Base-by-base conservation (phyloP, 2,797 vertebrate species). In the Sparidentex hasta region DNA sequence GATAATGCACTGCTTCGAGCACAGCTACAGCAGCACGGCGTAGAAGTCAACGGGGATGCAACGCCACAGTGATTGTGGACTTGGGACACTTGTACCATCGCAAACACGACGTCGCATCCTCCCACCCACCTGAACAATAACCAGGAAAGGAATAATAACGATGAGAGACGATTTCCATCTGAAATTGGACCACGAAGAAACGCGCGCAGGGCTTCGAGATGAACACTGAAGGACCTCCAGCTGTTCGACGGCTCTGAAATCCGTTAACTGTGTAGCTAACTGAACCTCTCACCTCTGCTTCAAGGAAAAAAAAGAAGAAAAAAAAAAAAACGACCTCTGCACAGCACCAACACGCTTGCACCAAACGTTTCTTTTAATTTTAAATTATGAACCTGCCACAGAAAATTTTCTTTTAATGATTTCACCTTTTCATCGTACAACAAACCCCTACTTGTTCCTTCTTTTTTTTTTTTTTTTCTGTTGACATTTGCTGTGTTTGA, bases 21-120 rank as follows among this genome's bases (percentile, higher is more conserved):
- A 1, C 97, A 98, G 93, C 94, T 98, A 48, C 97, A 98, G 92
- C 97, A 98, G 90, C 97, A 97, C 56, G 97, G 96, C 78, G 93
- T 98, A 41, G 97, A 98, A 88, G 72, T 96, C 57, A 96, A 95
- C 50, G 96, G 96, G n/a, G 96, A 97, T 29, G 76, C 94, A 0
- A 76, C 95, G 0, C 90, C 97, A 5, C 97, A 97, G 93, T 98
- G 95, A 96, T 57, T 8, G 61, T 64, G n/a, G 76, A 74, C 70
- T 3, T 2, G 67, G 67, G 72, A 88, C 70, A 67, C 50, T 4
- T 18, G n/a, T 11, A 29, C 44, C 25, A 11, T 77, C 88, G 74
- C 75, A 71, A 65, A 75, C 77, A 25, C 64, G 44, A 66, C 48
- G 76, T 71, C 11, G 38, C 75, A 33, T 52, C 82, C 81, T 71